Percentiles rank a stretch among this genome's conserved stretches.
Evolutionary conservation across 2,888 invertebrate species (phyloP).

Genomic region (Leptopilina syphax): DNA sequence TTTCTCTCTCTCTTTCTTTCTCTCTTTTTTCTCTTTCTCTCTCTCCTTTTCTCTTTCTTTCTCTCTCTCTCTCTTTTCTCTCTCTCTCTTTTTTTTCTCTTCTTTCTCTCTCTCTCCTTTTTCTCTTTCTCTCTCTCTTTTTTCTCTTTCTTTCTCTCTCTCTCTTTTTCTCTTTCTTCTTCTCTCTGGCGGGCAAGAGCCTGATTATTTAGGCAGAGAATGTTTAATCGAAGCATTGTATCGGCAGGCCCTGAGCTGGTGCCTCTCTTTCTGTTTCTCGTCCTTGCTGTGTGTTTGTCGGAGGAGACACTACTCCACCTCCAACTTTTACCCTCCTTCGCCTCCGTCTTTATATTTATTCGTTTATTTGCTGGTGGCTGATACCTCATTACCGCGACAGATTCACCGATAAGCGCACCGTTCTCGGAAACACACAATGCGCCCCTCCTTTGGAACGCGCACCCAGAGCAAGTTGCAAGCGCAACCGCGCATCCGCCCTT

Average conservation of each 20-base stretch:
- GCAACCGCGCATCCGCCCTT: slow-evolving; percentile 43
- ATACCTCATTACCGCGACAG: slow-evolving; percentile 77
- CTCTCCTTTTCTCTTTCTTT: not conserved
- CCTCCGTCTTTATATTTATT: slow-evolving; percentile 67
- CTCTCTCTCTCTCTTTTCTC: slow-evolving; percentile 30
- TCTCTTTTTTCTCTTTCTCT: slow-evolving; percentile 28
- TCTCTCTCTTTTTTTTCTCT: slow-evolving; percentile 25
- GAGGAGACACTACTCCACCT: slow-evolving; percentile 45
- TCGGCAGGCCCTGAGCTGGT: slow-evolving; percentile 58
- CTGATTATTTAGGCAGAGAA: slow-evolving; percentile 76
- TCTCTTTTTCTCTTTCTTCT: slow-evolving; percentile 27
- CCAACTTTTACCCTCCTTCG: slow-evolving; percentile 40
- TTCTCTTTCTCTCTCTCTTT: not conserved
- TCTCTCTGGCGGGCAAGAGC: slow-evolving; percentile 50
- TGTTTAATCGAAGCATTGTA: slow-evolving; percentile 76
- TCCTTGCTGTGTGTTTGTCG: slow-evolving; percentile 46
- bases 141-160: not conserved
- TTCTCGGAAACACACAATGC: slow-evolving; percentile 76
- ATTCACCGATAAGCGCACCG: slow-evolving; percentile 75
- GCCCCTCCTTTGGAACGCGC: slow-evolving; percentile 62
- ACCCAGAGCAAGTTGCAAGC: slow-evolving; percentile 48
- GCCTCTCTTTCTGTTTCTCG: slow-evolving; percentile 11
- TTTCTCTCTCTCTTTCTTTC: slow-evolving; percentile 35
- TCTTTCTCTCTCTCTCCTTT: slow-evolving; percentile 41
- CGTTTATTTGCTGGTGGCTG: slow-evolving; percentile 76